Conservation (phyloP, 2,888 invertebrate genomes). For the Sericinus montela region DNA sequence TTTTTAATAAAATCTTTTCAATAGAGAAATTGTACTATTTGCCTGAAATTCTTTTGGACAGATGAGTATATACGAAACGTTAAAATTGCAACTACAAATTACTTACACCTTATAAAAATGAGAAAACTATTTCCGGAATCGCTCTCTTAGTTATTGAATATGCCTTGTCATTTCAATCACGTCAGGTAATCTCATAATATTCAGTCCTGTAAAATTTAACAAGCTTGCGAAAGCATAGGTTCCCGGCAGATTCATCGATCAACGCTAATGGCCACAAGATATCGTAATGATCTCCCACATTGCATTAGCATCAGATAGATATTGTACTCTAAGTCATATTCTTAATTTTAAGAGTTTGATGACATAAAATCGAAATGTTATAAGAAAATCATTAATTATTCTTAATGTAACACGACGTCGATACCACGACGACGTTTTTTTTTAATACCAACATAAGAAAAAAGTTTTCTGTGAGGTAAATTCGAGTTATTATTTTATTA, state of each 20-base stretch:
- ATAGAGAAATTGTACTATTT: too few relatives aligned
- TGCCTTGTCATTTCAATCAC: neutral
- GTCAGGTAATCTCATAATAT: neutral
- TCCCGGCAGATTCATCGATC: slow-evolving; percentile 17
- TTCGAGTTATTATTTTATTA: too few relatives aligned
- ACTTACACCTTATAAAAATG: too few relatives aligned
- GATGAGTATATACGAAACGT: too few relatives aligned
- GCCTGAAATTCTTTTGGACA: too few relatives aligned
- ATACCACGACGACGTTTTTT: neutral
- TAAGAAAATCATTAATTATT: neutral
- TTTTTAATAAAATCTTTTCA: too few relatives aligned
- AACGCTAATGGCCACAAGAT: slow-evolving; percentile 17
- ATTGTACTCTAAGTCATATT: slow-evolving; percentile 11
- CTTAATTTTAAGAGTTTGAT: neutral
- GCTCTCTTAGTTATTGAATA: too few relatives aligned
- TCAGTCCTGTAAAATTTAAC: slow-evolving; percentile 15
- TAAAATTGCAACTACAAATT: too few relatives aligned
- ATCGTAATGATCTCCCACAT: slow-evolving; percentile 18
- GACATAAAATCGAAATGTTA: neutral
- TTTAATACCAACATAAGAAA: neutral
- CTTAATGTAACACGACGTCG: neutral
- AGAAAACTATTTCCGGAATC: too few relatives aligned
- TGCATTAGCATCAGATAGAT: slow-evolving; percentile 16
- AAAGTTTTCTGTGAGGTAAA: too few relatives aligned
- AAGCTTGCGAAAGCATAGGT: slow-evolving; percentile 11